Conservation (phyloP, 2,797 vertebrate genomes). For the Sebastes hubbsi region DNA sequence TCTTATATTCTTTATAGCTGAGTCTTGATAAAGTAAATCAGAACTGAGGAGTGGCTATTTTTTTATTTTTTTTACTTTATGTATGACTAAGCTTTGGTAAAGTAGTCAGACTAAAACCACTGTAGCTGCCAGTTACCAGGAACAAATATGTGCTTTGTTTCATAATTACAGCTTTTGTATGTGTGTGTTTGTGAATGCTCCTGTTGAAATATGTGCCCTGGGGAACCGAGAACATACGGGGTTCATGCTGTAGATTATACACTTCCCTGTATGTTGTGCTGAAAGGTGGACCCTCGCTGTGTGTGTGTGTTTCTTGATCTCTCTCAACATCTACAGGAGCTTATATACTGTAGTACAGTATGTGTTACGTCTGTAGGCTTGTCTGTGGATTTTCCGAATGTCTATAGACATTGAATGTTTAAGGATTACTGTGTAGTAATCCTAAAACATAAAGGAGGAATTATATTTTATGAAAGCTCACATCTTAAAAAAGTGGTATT, state of each 20-base stretch:
- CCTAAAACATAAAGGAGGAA: not conserved
- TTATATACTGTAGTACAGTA: not conserved
- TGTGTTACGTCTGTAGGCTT: not conserved
- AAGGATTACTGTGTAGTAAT: not conserved
- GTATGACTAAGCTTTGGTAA: not conserved
- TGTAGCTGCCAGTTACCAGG: not conserved
- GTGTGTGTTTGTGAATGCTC: constrained; percentile 24
- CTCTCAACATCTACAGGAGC: not conserved
- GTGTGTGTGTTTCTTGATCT: not conserved
- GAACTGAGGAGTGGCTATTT: not conserved
- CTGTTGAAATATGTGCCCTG: constrained; percentile 42
- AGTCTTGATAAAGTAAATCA: not conserved
- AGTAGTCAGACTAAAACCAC: constrained; percentile 11
- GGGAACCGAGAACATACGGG: constrained; percentile 10
- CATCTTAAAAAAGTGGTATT: not conserved
- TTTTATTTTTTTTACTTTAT: not conserved
- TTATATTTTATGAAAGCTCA: not conserved
- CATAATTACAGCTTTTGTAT: constrained; percentile 60
- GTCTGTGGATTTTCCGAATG: constrained; percentile 5
- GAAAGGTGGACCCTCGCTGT: constrained; percentile 18
- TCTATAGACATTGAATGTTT: constrained; percentile 4
- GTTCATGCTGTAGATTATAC: constrained; percentile 34
- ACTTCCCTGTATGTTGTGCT: not conserved
- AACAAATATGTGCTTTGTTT: constrained; percentile 56
- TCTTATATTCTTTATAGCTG: not conserved